Conservation (phyloP, 2,888 invertebrate genomes). For the Bellardia pandia region DNA sequence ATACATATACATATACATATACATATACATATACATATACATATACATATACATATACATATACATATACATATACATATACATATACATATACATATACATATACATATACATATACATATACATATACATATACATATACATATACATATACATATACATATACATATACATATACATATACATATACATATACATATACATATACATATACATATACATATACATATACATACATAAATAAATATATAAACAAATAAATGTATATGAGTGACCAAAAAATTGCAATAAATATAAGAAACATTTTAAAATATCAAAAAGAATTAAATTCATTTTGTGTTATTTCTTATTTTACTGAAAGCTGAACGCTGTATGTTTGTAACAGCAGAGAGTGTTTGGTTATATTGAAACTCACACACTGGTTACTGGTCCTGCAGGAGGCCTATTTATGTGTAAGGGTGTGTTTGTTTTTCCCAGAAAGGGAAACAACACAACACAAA, state of each 20-base stretch:
- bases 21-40: neutral
- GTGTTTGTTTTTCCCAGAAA: slow-evolving; percentile 53
- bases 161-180: neutral
- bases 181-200: neutral
- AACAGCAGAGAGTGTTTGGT: neutral
- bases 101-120: neutral
- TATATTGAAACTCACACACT: slow-evolving; percentile 13
- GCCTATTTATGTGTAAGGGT: neutral
- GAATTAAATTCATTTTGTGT: slow-evolving; percentile 65
- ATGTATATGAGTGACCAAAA: slow-evolving; percentile 37
- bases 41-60: neutral
- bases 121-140: neutral
- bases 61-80: neutral
- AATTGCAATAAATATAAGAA: slow-evolving; percentile 67
- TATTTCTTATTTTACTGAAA: slow-evolving; percentile 14
- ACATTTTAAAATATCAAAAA: slow-evolving; percentile 40
- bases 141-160: neutral
- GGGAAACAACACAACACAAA: slow-evolving; percentile 15
- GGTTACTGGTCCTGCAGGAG: slow-evolving; percentile 50
- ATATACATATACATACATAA: neutral
- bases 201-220: neutral
- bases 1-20: neutral
- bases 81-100: neutral
- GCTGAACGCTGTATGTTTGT: neutral
- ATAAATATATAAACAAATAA: neutral